Evolutionary conservation across 2,797 vertebrate genomes (phyloP).

Genomic region (Tokudaia tokunoshimensis): DNA sequence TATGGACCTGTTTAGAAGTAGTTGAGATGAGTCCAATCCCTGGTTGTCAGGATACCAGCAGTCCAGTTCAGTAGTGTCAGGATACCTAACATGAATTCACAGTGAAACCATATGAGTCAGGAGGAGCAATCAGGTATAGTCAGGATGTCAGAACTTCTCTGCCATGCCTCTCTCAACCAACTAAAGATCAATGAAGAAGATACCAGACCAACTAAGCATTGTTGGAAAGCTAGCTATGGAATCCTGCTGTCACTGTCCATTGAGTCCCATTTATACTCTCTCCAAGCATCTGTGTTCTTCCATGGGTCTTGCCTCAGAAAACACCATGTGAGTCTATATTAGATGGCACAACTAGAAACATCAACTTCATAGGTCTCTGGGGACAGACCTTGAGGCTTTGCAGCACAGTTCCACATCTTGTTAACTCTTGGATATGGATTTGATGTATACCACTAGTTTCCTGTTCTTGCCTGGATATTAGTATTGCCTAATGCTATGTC

Average conservation of each 20-base stretch:
- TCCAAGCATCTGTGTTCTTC: neutral
- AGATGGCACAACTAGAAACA: neutral
- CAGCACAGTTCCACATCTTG: neutral
- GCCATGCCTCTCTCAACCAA: neutral
- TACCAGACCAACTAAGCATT: neutral
- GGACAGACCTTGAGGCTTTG: neutral
- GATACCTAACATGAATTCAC: neutral
- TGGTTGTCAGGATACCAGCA: neutral
- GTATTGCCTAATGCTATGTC: neutral
- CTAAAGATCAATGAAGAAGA: neutral
- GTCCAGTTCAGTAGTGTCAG: neutral
- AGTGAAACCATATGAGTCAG: neutral
- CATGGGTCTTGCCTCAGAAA: neutral
- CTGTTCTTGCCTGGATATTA: neutral
- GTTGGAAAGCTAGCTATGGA: neutral
- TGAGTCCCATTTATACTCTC: neutral
- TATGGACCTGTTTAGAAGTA: neutral
- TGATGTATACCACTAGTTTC: neutral
- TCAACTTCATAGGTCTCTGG: neutral
- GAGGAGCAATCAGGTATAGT: neutral
- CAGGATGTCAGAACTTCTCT: neutral
- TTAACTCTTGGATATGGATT: neutral
- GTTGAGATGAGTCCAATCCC: neutral
- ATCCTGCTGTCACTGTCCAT: neutral
- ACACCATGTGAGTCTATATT: neutral